Percentiles rank a stretch among this genome's conserved stretches.
phyloP scores from a whole-genome alignment of 2,113 vertebrate species.

The Gila orcuttii region DNA sequence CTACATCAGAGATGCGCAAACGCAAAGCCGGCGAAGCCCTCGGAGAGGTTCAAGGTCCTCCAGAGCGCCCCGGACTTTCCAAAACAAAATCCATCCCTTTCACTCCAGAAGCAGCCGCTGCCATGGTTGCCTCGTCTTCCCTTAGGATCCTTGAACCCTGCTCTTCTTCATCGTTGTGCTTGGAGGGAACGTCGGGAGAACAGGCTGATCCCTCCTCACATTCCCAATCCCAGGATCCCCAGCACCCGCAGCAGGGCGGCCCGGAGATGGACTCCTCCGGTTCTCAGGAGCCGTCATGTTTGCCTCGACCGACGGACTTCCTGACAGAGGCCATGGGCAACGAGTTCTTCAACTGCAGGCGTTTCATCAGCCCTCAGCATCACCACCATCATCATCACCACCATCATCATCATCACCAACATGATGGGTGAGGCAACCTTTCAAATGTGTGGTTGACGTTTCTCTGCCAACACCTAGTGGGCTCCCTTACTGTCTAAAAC shows the following conservation, averaged over 20 bases:
- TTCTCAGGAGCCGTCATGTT: slow-evolving; percentile 88
- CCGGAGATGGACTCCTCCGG: slow-evolving; percentile 80
- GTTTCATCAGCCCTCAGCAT: slow-evolving; percentile 94
- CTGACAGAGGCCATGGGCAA: slow-evolving; percentile 92
- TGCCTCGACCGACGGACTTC: slow-evolving; percentile 88
- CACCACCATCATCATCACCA: slow-evolving; percentile 91
- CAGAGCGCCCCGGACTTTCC: slow-evolving; percentile 70
- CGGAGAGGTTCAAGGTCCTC: slow-evolving; percentile 77
- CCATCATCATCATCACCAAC: slow-evolving; percentile 77
- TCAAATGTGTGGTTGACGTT: not conserved
- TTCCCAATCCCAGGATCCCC: slow-evolving; percentile 50
- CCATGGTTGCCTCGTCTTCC: slow-evolving; percentile 67
- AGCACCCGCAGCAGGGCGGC: slow-evolving; percentile 51
- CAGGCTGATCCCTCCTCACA: slow-evolving; percentile 71
- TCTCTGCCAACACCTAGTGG: not conserved
- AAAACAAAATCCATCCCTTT: slow-evolving; percentile 85
- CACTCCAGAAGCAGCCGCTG: slow-evolving; percentile 74
- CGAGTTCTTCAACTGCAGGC: slow-evolving; percentile 94
- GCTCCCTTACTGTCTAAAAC: not conserved
- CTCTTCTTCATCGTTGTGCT: slow-evolving; percentile 75
- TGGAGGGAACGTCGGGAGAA: slow-evolving; percentile 66
- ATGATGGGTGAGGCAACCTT: slow-evolving; percentile 86
- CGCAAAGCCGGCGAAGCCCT: slow-evolving; percentile 86
- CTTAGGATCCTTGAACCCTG: slow-evolving; percentile 90
- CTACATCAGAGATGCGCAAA: slow-evolving; percentile 79